Evolutionary conservation across 2,888 invertebrate species (phyloP).

Genomic region (Altica lythri): DNA sequence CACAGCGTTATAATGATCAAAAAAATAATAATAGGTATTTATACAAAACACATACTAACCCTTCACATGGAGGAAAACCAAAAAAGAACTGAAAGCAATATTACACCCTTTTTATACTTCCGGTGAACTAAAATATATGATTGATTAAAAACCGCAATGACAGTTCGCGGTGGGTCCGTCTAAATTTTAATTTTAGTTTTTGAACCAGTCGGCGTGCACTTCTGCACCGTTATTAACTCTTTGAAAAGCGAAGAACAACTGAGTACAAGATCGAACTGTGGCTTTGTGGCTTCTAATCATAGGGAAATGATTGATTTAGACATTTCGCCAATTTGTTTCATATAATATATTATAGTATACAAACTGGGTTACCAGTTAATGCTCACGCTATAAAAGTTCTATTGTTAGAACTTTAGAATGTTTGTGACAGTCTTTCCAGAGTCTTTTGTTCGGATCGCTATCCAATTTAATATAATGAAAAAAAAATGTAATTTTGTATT

Average conservation of each 20-base stretch:
- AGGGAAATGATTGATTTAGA: conserved; percentile 39
- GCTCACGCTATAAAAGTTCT: conserved; percentile 28
- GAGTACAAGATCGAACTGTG: conserved; percentile 28
- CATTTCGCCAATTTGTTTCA: conserved; percentile 32
- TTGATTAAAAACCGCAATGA: conserved; percentile 48
- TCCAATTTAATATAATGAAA: conserved; percentile 2
- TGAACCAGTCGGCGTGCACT: conserved; percentile 3
- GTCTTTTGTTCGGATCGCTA: conserved; percentile 4
- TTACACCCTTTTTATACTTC: conserved; percentile 30
- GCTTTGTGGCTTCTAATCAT: conserved; percentile 17
- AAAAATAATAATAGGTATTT: conserved; percentile 17
- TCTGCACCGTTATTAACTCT: conserved; percentile 40
- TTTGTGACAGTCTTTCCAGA: conserved; percentile 12
- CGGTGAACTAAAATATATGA: conserved; percentile 41
- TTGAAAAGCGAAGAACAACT: conserved; percentile 41
- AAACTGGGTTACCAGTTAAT: conserved; percentile 33
- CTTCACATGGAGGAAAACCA: conserved; percentile 25
- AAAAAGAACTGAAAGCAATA: conserved; percentile 17
- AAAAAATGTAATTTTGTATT: background rate
- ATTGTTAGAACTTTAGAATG: conserved; percentile 21
- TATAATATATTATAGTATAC: conserved; percentile 28
- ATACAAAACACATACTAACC: conserved; percentile 39
- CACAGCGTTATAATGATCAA: no score
- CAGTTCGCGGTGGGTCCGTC: conserved; percentile 46
- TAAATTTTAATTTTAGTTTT: conserved; percentile 12